Evolutionary conservation across 2,113 vertebrate genomes (phyloP).

Genomic region (Peromyscus polionotus): DNA sequence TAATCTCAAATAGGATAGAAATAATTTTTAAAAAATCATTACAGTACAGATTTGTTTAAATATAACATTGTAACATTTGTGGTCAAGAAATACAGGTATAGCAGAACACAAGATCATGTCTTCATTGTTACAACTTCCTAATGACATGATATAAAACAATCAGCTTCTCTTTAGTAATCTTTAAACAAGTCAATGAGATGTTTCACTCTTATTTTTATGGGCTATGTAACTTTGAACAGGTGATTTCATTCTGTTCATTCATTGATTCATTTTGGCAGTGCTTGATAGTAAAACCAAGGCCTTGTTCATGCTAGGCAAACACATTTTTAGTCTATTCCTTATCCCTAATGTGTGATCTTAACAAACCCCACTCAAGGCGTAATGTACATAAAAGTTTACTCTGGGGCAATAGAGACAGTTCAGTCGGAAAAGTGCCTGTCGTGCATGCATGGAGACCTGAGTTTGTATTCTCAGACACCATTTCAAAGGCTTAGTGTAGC

Average conservation of each 20-base stretch:
- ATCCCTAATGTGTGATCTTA: not conserved
- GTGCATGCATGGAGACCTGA: not conserved
- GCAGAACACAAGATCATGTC: too few relatives aligned
- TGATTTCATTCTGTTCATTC: not conserved
- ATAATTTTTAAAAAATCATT: not conserved
- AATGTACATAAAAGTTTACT: not conserved
- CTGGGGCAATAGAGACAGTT: not conserved
- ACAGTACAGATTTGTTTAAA: not conserved
- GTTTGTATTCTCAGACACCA: not conserved
- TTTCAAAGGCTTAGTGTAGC: not conserved
- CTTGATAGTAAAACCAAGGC: not conserved
- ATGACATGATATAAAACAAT: not conserved
- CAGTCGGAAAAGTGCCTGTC: not conserved
- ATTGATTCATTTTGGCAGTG: not conserved
- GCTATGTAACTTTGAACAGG: not conserved
- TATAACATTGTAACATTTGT: not conserved
- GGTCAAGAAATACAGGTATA: rapidly evolving
- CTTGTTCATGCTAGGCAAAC: not conserved
- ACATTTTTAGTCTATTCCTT: not conserved
- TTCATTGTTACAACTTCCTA: not conserved
- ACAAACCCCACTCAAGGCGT: not conserved
- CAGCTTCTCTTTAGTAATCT: not conserved
- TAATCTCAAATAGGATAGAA: not conserved
- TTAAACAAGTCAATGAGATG: not conserved
- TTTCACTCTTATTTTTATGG: not conserved